These are phyloP conservation scores for Plodia interpunctella DNA, from an alignment of 1,140 invertebrate species.

Conservation along the genomic window DNA sequence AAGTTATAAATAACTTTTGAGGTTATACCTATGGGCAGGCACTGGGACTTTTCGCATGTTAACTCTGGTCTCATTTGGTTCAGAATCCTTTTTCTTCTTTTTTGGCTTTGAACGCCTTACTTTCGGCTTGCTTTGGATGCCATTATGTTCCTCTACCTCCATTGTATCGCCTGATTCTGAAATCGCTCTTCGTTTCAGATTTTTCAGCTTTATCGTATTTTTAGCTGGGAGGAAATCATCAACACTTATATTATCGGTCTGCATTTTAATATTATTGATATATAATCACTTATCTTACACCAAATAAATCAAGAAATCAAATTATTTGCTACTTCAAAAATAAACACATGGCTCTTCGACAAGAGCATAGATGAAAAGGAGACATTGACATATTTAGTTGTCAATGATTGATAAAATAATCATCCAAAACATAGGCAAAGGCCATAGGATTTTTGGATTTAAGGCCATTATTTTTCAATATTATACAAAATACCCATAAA, in stretches of 20 bases:
- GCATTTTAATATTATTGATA: slow-evolving; percentile 38
- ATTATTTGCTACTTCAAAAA: slow-evolving; percentile 24
- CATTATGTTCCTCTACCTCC: slow-evolving; percentile 82
- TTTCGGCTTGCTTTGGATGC: slow-evolving; percentile 79
- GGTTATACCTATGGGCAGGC: slow-evolving; percentile 78
- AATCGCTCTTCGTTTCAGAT: slow-evolving; percentile 73
- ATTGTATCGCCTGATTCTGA: slow-evolving; percentile 73
- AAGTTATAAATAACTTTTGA: slow-evolving; percentile 22
- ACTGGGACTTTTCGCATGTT: slow-evolving; percentile 81
- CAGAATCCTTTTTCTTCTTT: slow-evolving; percentile 68
- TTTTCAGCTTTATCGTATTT: slow-evolving; percentile 69
- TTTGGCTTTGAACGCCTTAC: slow-evolving; percentile 70
- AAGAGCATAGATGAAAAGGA: slow-evolving; percentile 14
- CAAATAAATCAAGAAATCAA: background rate
- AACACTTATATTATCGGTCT: slow-evolving; percentile 76
- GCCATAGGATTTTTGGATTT: no score
- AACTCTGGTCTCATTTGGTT: slow-evolving; percentile 78
- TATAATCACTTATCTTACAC: background rate
- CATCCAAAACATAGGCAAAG: no score
- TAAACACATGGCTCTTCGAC: slow-evolving; percentile 26
- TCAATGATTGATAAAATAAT: no score
- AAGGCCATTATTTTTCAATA: no score
- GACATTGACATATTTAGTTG: no score
- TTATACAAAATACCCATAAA: no score
- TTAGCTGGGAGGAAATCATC: slow-evolving; percentile 78